Percentiles rank a stretch among this genome's conserved stretches.
Conservation (phyloP, 2,797 vertebrate species). For the Etheostoma perlongum region DNA sequence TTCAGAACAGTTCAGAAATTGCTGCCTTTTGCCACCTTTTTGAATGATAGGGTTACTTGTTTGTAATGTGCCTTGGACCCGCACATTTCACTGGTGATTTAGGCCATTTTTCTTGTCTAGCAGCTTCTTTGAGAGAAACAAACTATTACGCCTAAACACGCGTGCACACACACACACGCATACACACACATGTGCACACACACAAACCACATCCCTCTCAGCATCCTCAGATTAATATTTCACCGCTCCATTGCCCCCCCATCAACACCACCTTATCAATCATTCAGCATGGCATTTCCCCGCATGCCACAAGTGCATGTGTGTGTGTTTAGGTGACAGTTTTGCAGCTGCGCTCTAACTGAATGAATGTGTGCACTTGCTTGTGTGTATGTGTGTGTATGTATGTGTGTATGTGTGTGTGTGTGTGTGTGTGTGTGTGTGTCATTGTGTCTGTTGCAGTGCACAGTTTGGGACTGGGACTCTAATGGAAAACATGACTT, state of each 20-base stretch:
- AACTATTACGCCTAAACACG: conserved; percentile 62
- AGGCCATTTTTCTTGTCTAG: conserved; percentile 69
- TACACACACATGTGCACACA: conserved; percentile 39
- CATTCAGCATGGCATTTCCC: conserved; percentile 86
- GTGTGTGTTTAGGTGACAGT: conserved; percentile 50
- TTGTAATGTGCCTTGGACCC: conserved; percentile 37
- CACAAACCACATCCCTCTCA: conserved; percentile 70
- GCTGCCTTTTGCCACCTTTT: conserved; percentile 19
- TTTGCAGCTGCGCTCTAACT: conserved; percentile 81
- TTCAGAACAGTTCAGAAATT: neutral
- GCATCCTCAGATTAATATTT: conserved; percentile 88
- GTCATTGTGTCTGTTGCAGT: conserved; percentile 83
- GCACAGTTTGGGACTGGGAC: conserved; percentile 99
- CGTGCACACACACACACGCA: neutral
- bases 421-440: too few species aligned
- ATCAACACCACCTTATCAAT: conserved; percentile 83
- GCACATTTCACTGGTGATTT: conserved; percentile 62
- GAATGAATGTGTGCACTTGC: conserved; percentile 21
- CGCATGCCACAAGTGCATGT: conserved; percentile 55
- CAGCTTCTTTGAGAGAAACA: conserved; percentile 66
- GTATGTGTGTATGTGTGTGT: conserved; percentile 9
- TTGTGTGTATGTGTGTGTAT: conserved; percentile 1
- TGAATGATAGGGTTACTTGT: conserved; percentile 29
- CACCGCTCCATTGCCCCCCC: conserved; percentile 84
- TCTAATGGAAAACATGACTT: conserved; percentile 99